Evolutionary conservation across 2,888 invertebrate species (phyloP).

Genomic region (Ischnura elegans): DNA sequence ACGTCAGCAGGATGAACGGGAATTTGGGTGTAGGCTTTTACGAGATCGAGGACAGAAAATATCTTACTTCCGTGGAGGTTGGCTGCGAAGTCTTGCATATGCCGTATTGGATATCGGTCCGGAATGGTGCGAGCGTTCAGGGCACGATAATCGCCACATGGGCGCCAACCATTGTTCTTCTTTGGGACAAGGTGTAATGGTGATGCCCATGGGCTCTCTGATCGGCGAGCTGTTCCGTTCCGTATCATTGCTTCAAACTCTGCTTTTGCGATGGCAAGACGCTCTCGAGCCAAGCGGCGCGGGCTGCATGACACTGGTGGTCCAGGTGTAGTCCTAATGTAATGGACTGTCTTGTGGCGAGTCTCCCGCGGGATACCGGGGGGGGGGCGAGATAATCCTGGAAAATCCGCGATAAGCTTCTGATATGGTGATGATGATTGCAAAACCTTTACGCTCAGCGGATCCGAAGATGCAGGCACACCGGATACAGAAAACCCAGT

Average conservation of each 20-base stretch:
- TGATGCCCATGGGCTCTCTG: constrained; percentile 73
- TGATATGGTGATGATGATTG: not conserved
- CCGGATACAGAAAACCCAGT: not conserved
- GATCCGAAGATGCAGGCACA: not conserved
- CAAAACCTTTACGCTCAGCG: not conserved
- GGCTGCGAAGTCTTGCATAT: not conserved
- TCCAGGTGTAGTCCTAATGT: not conserved
- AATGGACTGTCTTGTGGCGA: not conserved
- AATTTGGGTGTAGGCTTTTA: not conserved
- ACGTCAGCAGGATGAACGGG: not conserved
- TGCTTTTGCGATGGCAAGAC: no score
- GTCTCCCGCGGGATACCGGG: no score
- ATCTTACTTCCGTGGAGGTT: not conserved
- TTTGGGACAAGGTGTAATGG: constrained; percentile 75
- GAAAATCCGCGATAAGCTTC: not conserved
- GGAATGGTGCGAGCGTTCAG: constrained; percentile 77
- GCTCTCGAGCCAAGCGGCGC: not conserved
- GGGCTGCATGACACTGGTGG: not conserved
- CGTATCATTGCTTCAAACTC: no score
- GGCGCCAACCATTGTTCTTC: constrained; percentile 74
- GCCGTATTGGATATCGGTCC: constrained; percentile 71
- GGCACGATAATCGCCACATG: constrained; percentile 75
- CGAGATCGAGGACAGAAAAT: not conserved
- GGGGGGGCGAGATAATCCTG: not conserved
- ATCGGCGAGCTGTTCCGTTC: not conserved